Base-by-base conservation (phyloP, 2,797 vertebrate genomes). In the Falco biarmicus region DNA sequence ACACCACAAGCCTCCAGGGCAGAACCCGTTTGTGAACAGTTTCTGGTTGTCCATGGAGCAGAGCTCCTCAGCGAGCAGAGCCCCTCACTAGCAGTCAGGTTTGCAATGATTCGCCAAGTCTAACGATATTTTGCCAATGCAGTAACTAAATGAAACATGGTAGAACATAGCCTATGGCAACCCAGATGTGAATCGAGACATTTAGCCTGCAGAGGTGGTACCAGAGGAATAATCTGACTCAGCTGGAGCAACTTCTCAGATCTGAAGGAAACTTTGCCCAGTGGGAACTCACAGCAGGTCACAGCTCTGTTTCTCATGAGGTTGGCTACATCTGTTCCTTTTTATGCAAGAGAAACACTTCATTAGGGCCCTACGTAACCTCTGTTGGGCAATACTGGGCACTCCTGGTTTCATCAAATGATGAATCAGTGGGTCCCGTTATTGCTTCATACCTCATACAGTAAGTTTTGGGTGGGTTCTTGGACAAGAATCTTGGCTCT, bases 331-430 rank as follows among this genome's bases (percentile, higher is more conserved):
- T 97, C 90, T 97, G 92, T 94, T 97, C 92, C 71, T 70, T 93
- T 96, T 96, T 96, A 96, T 68, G 83, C 82, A 64, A 86, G 41
- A 91, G 65, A 93, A 94, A 91, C 87, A 94, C 91, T 96, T 97
- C 87, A 95, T 96, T 90, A 93, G 41, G 53, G 53, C 69, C 78
- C 93, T 59, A 26, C 6, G 39, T 91, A 96, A 93, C 84, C 89
- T 94, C 47, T 88, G 41, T 93, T 97, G 92, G 96, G 97, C 91
- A 97, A 97, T 92, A 82, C 63, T 82, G 90, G 94, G 93, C 89
- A 96, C 87, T 95, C 74, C 92, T 97, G 92, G 76, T 85, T 91
- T 94, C 94, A 94, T 93, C 75, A 88, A 88, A 69, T 76, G 87
- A 91, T 92, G 93, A 97, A 79, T 96, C 96, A 93, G 79, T 76